phyloP scores from a whole-genome alignment of 1,140 invertebrate genomes.

The Halyomorpha halys region DNA sequence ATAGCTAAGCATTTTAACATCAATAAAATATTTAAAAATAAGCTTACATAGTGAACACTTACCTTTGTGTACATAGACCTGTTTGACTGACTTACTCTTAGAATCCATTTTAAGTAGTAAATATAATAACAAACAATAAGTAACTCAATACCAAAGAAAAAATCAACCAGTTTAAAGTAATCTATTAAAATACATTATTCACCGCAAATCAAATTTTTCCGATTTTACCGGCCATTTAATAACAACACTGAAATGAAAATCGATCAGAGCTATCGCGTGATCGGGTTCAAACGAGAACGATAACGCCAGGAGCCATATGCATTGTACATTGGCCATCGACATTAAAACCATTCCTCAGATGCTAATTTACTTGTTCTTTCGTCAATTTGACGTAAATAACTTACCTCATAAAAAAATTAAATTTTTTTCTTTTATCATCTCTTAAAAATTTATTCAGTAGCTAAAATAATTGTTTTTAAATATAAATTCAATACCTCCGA shows the following conservation, averaged over 20 bases:
- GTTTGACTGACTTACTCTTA: constrained; percentile 7
- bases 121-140: background rate
- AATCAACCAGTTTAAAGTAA: background rate
- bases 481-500: too few relatives aligned
- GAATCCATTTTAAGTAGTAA: constrained; percentile 9
- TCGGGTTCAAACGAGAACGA: constrained; percentile 10
- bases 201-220: background rate
- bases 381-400: too few relatives aligned
- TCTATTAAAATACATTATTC: background rate
- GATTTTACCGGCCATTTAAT: constrained; percentile 14
- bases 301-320: constrained; percentile 9
- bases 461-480: too few relatives aligned
- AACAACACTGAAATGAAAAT: constrained; percentile 11
- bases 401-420: background rate
- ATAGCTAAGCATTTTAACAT: background rate
- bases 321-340: background rate
- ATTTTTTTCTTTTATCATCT: too few relatives aligned
- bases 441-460: too few relatives aligned
- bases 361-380: too few relatives aligned
- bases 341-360: too few relatives aligned
- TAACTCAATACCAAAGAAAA: background rate
- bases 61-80: constrained; percentile 16
- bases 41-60: background rate
- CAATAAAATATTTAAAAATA: background rate
- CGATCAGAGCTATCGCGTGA: constrained; percentile 13